Conservation (phyloP, 1,140 invertebrate genomes). For the Drosophila sturtevanti region DNA sequence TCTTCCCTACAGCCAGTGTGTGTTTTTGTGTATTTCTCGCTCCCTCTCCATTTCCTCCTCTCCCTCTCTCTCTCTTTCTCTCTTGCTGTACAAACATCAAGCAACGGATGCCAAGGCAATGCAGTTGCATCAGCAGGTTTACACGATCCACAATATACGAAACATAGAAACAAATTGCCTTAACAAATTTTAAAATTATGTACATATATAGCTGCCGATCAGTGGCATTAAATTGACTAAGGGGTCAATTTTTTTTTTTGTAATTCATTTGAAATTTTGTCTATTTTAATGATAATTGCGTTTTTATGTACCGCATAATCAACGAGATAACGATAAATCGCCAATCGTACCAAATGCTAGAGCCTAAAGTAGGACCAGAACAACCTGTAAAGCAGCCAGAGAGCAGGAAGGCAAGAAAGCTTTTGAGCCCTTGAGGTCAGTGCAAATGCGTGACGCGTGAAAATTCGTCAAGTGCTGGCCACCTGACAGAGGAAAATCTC, state of each 20-base stretch:
- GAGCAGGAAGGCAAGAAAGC: slow-evolving; percentile 15
- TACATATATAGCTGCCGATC: background rate
- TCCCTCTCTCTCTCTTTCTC: background rate
- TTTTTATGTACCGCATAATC: background rate
- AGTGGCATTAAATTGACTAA: too few relatives aligned
- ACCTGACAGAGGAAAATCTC: slow-evolving; percentile 39
- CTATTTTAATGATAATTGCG: background rate
- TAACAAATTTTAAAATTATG: background rate
- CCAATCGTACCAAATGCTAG: background rate
- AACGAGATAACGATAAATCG: background rate
- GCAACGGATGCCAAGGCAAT: background rate
- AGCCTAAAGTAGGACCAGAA: background rate
- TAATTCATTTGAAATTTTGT: too few relatives aligned
- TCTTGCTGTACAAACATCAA: slow-evolving; percentile 36
- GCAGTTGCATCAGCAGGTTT: background rate
- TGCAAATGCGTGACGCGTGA: slow-evolving; percentile 66
- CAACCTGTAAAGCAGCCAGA: slow-evolving; percentile 23
- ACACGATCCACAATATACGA: background rate
- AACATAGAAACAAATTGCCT: background rate
- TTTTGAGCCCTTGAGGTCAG: slow-evolving; percentile 60
- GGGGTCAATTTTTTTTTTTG: background rate
- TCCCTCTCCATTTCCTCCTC: background rate
- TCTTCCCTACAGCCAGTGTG: background rate
- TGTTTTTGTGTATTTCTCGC: background rate
- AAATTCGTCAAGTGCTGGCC: slow-evolving; percentile 66